Conservation (phyloP, 2,888 invertebrate species). For the Drosophila mimica region DNA sequence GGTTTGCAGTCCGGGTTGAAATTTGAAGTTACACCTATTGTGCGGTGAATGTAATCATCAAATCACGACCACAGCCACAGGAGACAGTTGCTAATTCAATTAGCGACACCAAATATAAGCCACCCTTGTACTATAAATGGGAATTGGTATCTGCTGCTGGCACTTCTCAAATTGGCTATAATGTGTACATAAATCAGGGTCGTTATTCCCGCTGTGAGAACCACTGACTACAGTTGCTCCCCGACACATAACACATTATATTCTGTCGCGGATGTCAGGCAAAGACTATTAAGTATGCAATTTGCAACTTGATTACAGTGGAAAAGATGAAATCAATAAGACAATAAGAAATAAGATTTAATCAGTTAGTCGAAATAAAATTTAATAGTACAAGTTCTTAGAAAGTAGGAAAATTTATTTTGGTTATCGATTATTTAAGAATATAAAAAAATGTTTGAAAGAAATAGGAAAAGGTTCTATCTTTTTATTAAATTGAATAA, state of each 20-base stretch:
- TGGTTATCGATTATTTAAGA: not conserved
- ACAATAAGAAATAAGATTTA: not conserved
- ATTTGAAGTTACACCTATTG: not conserved
- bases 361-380: not conserved
- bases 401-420: not conserved
- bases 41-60: slow-evolving; percentile 53
- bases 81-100: slow-evolving; percentile 64
- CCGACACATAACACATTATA: slow-evolving; percentile 29
- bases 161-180: slow-evolving; percentile 69
- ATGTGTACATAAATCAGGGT: slow-evolving; percentile 70
- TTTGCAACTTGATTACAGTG: not conserved
- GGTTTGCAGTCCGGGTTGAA: not conserved
- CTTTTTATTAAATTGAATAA: not conserved
- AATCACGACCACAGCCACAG: slow-evolving; percentile 43
- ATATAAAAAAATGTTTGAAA: not conserved
- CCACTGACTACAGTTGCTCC: slow-evolving; percentile 30
- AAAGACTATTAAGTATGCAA: slow-evolving; percentile 38
- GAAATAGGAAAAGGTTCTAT: not conserved
- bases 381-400: not conserved
- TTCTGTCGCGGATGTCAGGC: slow-evolving; percentile 13
- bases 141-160: slow-evolving; percentile 42
- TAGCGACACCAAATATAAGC: slow-evolving; percentile 62
- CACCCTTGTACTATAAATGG: slow-evolving; percentile 25
- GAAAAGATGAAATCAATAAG: not conserved
- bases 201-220: slow-evolving; percentile 15